phyloP scores from a whole-genome alignment of 30 jellyfish, hydroid and myxozoan genomes.

The Aurelia sp. region DNA sequence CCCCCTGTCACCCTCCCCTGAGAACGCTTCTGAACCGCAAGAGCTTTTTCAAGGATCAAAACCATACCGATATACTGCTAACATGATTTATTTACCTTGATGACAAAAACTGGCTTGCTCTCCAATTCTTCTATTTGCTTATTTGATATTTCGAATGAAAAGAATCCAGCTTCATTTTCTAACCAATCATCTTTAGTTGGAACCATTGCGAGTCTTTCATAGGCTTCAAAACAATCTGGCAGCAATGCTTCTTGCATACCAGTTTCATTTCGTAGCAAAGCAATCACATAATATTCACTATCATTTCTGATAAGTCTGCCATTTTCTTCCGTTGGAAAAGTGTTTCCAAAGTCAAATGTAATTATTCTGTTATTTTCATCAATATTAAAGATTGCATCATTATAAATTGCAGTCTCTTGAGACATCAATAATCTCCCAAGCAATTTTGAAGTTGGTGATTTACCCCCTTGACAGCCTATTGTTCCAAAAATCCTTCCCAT shows the following conservation, averaged over 20 bases:
- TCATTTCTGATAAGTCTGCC: constrained; percentile 7
- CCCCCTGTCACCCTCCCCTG: too few relatives aligned
- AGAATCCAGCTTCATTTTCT: constrained; percentile 43
- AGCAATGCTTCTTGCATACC: too few relatives aligned
- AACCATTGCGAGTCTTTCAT: constrained; percentile 12
- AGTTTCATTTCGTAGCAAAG: background rate
- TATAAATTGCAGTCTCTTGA: background rate
- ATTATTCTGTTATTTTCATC: constrained; percentile 15
- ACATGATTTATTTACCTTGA: constrained; percentile 25
- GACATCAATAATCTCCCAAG: constrained; percentile 35
- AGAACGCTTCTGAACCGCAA: too few relatives aligned
- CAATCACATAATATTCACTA: constrained; percentile 14
- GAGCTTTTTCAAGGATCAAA: too few relatives aligned
- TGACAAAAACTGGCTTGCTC: constrained; percentile 12
- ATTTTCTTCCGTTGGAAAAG: constrained; percentile 39
- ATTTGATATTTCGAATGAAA: constrained; percentile 6
- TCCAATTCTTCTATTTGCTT: background rate
- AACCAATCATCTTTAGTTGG: constrained; percentile 42
- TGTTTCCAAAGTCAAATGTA: constrained; percentile 47
- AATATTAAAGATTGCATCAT: constrained; percentile 31
- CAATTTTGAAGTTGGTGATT: constrained; percentile 21
- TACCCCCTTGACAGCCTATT: constrained; percentile 55
- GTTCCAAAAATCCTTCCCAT: constrained; percentile 60
- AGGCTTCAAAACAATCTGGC: background rate
- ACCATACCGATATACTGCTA: too few relatives aligned